These are phyloP conservation scores for Cyclura pinguis DNA, from an alignment of 2,797 vertebrate species.

Conservation along the genomic window DNA sequence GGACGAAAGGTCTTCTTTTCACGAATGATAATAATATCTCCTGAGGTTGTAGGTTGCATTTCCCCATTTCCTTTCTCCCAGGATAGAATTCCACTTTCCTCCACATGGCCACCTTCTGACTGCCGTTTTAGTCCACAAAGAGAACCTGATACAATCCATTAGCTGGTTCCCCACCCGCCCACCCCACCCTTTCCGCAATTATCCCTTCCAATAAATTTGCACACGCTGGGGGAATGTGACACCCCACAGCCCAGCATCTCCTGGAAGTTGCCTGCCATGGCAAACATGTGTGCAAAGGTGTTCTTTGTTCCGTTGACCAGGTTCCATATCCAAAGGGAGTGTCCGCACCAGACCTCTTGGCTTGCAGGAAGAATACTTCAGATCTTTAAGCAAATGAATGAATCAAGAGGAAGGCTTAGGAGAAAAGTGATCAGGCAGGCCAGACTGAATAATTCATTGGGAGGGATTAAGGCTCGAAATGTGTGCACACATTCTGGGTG, in stretches of 20 bases:
- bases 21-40: not conserved
- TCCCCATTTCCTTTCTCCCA: not conserved
- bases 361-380: no score
- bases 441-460: not conserved
- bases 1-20: not conserved
- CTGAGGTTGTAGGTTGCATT: not conserved
- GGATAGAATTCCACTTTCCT: not conserved
- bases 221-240: not conserved
- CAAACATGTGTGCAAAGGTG: not conserved
- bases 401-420: constrained; percentile 11
- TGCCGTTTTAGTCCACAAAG: not conserved
- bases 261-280: not conserved
- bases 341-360: not conserved
- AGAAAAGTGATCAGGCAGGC: not conserved
- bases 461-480: not conserved
- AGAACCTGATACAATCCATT: constrained; percentile 3
- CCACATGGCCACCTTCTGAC: not conserved
- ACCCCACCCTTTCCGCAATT: not conserved
- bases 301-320: not conserved
- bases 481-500: not conserved
- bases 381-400: not conserved
- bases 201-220: constrained; percentile 24
- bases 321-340: not conserved
- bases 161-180: not conserved
- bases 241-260: not conserved